phyloP scores from a whole-genome alignment of 2,113 vertebrate species.

The Psittacus erithacus region DNA sequence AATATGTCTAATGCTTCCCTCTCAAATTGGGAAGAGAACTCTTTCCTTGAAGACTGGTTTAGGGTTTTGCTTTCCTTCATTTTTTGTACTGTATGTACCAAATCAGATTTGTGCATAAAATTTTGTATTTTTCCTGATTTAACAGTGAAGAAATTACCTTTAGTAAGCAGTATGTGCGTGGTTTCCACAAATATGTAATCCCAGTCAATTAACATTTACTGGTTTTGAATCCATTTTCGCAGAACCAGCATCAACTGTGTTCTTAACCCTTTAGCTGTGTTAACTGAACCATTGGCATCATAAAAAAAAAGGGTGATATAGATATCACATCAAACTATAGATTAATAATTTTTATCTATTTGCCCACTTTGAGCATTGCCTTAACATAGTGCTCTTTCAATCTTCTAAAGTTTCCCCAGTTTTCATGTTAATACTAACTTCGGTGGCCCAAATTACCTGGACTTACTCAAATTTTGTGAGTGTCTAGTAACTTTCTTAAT shows the following conservation, averaged over 20 bases:
- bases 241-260: not conserved
- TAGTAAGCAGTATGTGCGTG: not conserved
- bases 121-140: not conserved
- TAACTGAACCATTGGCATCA: not conserved
- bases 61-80: not conserved
- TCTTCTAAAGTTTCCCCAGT: not conserved
- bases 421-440: not conserved
- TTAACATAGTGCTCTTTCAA: not conserved
- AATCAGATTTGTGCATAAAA: not conserved
- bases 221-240: not conserved
- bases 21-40: not conserved
- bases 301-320: not conserved
- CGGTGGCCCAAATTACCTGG: not conserved
- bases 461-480: not conserved
- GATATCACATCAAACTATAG: not conserved
- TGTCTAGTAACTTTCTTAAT: not conserved
- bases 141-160: not conserved
- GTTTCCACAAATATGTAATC: not conserved
- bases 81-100: not conserved
- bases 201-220: not conserved
- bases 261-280: not conserved
- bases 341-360: not conserved
- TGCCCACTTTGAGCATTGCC: not conserved
- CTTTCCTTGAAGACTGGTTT: not conserved
- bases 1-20: not conserved